Evolutionary conservation across 2,113 vertebrate genomes (phyloP).

Genomic region (Camelus dromedarius): DNA sequence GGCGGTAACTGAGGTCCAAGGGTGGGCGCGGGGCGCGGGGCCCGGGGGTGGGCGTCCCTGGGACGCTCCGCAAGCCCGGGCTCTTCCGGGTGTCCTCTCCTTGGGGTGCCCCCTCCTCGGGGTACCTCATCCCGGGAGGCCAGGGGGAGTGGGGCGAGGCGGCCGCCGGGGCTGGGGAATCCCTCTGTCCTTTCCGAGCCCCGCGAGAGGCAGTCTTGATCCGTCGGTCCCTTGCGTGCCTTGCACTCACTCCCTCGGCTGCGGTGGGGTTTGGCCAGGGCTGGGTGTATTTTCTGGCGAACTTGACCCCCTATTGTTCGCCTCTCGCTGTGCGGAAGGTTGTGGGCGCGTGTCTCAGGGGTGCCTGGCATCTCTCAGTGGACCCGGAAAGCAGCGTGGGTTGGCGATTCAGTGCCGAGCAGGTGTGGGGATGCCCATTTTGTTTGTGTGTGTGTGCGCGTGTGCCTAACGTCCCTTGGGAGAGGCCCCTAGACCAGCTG

Average conservation of each 20-base stretch:
- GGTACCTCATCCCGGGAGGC: background rate
- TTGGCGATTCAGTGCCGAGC: background rate
- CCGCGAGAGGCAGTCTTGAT: background rate
- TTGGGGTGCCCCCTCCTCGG: background rate
- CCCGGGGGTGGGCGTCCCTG: background rate
- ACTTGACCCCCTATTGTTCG: conserved; percentile 73
- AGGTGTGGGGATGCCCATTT: conserved; percentile 69
- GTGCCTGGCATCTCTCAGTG: conserved; percentile 10
- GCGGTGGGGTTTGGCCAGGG: background rate
- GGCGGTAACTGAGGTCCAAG: conserved; percentile 79
- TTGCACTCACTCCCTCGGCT: background rate
- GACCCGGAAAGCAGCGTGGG: background rate
- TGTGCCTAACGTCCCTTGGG: background rate
- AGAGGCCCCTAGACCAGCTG: background rate
- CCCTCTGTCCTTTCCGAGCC: background rate
- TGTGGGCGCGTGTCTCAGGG: background rate
- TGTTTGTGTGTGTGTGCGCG: background rate
- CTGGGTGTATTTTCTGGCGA: background rate
- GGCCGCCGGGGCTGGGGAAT: background rate
- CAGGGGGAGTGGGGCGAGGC: background rate
- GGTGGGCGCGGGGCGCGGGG: background rate
- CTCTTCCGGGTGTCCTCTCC: background rate
- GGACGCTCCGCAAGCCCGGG: background rate
- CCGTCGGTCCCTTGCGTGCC: background rate
- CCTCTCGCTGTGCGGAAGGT: background rate